Evolutionary conservation across 2,113 vertebrate genomes (phyloP), one percentile per base, ranked within the genome.

Genomic region (Microtus oregoni): DNA sequence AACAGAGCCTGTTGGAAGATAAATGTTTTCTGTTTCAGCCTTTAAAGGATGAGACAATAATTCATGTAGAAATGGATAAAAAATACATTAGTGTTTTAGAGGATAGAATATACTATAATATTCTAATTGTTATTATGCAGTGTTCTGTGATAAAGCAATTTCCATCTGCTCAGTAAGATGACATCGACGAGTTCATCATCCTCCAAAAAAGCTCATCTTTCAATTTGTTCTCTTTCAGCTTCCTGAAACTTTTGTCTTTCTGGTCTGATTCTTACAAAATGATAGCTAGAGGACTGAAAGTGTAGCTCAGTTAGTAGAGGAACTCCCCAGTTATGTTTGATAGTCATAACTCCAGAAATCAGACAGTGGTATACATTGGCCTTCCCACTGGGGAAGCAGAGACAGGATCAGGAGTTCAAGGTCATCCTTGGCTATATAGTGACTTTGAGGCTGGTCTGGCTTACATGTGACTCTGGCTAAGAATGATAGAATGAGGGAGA

Each of bases 51-150:
- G 82, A 81, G 41, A 67, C 78, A 79, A 89, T 92, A 83, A 86
- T 22, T 78, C 79, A 83, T 83, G 44, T 10, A 95, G 28, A 92
- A 94, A 85, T 89, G 35, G 20, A 52, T 90, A 78, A 91, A 94
- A 86, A 85, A 75, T 50, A 55, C 1, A 0, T 85, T 83, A 81
- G 67, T 63, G 50, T 58, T 70, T n/a, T 78, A 89, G n/a, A 79
- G 24, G 24, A 76, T 35, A 68, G 22, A 78, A 13, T 63, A 0
- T 58, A 89, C 1, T 65, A 4, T 61, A 32, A 65, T 70, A 22
- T 82, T 93, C 61, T 89, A 77, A 86, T 83, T 89, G 77, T 14
- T 89, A 47, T n/a, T 47, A 91, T 41, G 17, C 50, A 91, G 41
- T 41, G 41, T 82, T 89, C 50, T 70, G n/a, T 85, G 41, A 95